Evolutionary conservation across 2,797 vertebrate species (phyloP).

Genomic region (Sparidentex hasta): DNA sequence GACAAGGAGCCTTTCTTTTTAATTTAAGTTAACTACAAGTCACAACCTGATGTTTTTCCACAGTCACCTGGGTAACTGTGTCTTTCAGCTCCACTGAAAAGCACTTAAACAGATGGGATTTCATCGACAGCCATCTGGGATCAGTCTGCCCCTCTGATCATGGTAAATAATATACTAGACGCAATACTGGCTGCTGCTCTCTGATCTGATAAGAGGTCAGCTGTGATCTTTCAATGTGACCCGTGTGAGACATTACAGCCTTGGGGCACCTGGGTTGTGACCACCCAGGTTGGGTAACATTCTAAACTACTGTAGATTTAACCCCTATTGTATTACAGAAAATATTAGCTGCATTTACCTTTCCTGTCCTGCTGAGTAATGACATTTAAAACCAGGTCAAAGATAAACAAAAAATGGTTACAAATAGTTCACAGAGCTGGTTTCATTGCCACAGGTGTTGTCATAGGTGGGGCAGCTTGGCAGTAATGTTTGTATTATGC

Average conservation of each 20-base stretch:
- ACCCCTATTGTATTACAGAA: neutral
- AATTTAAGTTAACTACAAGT: constrained; percentile 7
- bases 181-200: constrained; percentile 7
- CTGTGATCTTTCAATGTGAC: constrained; percentile 21
- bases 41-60: neutral
- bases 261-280: constrained; percentile 32
- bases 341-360: neutral
- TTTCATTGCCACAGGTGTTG: constrained; percentile 1
- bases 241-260: constrained; percentile 25
- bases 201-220: constrained; percentile 39
- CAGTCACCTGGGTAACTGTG: neutral
- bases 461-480: constrained; percentile 24
- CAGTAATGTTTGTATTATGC: constrained; percentile 33
- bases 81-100: neutral
- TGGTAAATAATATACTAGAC: constrained; percentile 32
- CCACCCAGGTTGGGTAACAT: constrained; percentile 23
- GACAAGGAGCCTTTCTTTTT: neutral
- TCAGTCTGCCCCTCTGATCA: constrained; percentile 16
- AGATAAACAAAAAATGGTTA: constrained; percentile 18
- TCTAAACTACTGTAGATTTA: constrained; percentile 5
- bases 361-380: neutral
- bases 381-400: neutral
- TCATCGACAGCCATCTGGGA: constrained; percentile 21
- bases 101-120: constrained; percentile 25
- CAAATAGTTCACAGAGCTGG: constrained; percentile 8